Evolutionary conservation across 2,888 invertebrate genomes (phyloP), one percentile per base, ranked within the genome.

Genomic region (Apamea sordens): DNA sequence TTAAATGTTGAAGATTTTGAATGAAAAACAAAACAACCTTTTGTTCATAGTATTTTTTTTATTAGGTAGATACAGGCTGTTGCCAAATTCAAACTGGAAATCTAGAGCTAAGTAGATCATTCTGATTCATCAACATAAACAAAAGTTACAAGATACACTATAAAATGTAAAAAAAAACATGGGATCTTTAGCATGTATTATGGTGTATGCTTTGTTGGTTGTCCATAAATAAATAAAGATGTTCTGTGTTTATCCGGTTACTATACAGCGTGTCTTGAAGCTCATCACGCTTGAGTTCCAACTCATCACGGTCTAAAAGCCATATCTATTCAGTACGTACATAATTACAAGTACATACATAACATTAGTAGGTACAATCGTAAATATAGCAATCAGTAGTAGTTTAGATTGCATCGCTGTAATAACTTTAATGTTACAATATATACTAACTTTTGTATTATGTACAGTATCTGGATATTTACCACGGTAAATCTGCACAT

Each of bases 391-490:
- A 88, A 88, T 89, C 86, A 85, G 86, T 86, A 87, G 92, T 92
- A 91, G 92, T 87, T 81, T 82, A 91, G 92, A 93, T 94, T 91
- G 86, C 89, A 92, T 93, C 92, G 82, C 79, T 41, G 80, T 92
- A 90, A 90, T 92, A 91, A 92, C 90, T 88, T 87, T 89, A 92
- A 92, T 92, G 90, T 90, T 90, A 90, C 92, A 91, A 89, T 92
- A 89, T 88, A 90, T 84, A 76, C 67, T 63, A 68, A 82, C 78
- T 80, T 87, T 79, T 81, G 73, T 81, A 78, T 84, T 87, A 84
- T 83, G 84, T 85, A 85, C 85, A 83, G 82, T 77, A 84, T 83
- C 75, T 86, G 82, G 77, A 74, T 89, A 78, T 85, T 79, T 76
- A 80, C 79, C 67, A 80, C 76, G 77, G 86, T 76, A 84, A 86